A percentile compares a stretch with the other conserved stretches of the same genome.
Evolutionary conservation across 2,113 vertebrate genomes (phyloP).

Genomic region (Macroglossus sobrinus): DNA sequence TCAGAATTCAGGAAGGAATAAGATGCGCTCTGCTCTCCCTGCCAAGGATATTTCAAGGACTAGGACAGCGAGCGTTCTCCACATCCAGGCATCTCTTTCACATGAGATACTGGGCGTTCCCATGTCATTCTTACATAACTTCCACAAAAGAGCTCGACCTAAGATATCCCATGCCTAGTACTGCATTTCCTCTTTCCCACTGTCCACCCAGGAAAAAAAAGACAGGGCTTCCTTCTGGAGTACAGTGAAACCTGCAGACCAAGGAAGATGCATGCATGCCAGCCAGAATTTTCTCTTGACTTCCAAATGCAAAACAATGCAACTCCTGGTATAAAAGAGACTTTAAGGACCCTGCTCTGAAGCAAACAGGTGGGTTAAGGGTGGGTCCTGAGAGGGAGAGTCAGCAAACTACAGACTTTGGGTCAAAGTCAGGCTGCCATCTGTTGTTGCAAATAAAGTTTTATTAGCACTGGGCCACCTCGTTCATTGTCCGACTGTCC

Average conservation of each 20-base stretch:
- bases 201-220: background rate
- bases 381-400: background rate
- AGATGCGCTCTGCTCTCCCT: background rate
- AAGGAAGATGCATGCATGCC: accelerated
- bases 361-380: background rate
- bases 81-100: background rate
- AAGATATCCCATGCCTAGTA: background rate
- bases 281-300: background rate
- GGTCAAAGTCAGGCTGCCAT: background rate
- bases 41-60: constrained; percentile 11
- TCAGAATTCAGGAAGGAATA: background rate
- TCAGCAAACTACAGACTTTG: background rate
- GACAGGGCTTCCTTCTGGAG: background rate
- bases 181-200: accelerated
- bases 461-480: background rate
- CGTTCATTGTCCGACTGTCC: accelerated
- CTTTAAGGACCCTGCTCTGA: background rate
- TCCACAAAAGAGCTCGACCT: background rate
- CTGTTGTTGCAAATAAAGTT: background rate
- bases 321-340: background rate
- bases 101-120: background rate
- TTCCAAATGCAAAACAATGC: background rate
- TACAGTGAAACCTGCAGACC: background rate
- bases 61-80: background rate
- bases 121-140: accelerated